Evolutionary conservation across 2,797 vertebrate species (phyloP).

Genomic region (Pampus argenteus): DNA sequence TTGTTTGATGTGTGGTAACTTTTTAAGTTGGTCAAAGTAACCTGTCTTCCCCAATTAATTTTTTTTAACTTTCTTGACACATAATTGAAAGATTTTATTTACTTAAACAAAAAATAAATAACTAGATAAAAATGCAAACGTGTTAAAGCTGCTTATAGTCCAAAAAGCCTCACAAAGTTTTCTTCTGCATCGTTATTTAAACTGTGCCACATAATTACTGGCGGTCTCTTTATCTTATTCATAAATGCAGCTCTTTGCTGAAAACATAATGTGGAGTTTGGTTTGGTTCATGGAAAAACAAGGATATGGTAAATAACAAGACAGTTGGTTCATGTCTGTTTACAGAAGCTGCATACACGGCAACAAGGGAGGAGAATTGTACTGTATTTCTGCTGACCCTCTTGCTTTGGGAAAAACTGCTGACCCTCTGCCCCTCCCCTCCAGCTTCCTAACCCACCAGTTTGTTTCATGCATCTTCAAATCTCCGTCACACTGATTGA

Average conservation of each 20-base stretch:
- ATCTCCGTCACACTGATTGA: conserved; percentile 83
- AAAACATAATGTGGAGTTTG: conserved; percentile 63
- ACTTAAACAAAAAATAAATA: conserved; percentile 28
- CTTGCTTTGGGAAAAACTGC: conserved; percentile 65
- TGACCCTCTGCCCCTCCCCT: conserved; percentile 46
- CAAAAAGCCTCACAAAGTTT: conserved; percentile 38
- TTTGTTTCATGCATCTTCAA: conserved; percentile 82
- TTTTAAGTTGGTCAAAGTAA: conserved; percentile 17
- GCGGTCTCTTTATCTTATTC: conserved; percentile 67
- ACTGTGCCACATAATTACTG: conserved; percentile 66
- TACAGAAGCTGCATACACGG: conserved; percentile 72
- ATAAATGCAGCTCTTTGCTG: conserved; percentile 67
- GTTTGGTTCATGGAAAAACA: conserved; percentile 54
- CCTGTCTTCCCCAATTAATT: conserved; percentile 6
- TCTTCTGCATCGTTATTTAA: conserved; percentile 58
- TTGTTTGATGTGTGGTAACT: background rate
- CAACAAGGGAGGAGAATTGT: conserved; percentile 55
- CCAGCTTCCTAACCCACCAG: conserved; percentile 33
- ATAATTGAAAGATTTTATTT: conserved; percentile 53
- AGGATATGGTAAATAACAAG: conserved; percentile 76
- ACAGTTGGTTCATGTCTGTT: conserved; percentile 80
- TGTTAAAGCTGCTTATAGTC: conserved; percentile 19
- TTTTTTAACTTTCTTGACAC: conserved; percentile 12
- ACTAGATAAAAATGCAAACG: conserved; percentile 52
- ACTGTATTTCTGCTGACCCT: conserved; percentile 80